These are phyloP conservation scores for Bimastos eiseni DNA, from an alignment of 2,888 invertebrate species.

Conservation along the genomic window DNA sequence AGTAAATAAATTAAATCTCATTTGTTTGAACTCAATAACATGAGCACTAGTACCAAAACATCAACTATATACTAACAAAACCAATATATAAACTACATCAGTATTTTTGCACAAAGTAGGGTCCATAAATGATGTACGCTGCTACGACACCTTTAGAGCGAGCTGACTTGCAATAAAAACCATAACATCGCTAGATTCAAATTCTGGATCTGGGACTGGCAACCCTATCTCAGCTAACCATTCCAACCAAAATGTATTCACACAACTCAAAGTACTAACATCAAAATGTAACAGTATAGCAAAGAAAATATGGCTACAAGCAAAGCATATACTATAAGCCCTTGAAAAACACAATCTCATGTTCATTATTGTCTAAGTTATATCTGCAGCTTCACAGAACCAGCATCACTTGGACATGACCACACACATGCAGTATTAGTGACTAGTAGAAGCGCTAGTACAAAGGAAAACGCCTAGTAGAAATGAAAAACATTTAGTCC, in stretches of 20 bases:
- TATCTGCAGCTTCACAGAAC: background rate
- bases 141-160: background rate
- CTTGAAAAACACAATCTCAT: background rate
- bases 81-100: background rate
- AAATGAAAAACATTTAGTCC: background rate
- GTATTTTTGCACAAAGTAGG: background rate
- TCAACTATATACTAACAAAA: background rate
- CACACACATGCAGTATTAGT: background rate
- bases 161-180: background rate
- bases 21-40: background rate
- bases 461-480: background rate
- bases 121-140: background rate
- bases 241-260: background rate
- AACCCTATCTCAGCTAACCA: background rate
- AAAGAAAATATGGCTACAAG: background rate
- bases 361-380: background rate
- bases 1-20: background rate
- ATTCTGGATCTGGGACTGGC: slow-evolving; percentile 2
- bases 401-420: background rate
- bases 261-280: background rate
- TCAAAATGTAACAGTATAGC: slow-evolving; percentile 13
- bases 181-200: background rate
- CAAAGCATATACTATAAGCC: slow-evolving; percentile 5
- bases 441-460: background rate
- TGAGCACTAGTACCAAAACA: background rate